These are phyloP conservation scores for Arizona elegans DNA, from an alignment of 2,113 vertebrate species.

Conservation along the genomic window DNA sequence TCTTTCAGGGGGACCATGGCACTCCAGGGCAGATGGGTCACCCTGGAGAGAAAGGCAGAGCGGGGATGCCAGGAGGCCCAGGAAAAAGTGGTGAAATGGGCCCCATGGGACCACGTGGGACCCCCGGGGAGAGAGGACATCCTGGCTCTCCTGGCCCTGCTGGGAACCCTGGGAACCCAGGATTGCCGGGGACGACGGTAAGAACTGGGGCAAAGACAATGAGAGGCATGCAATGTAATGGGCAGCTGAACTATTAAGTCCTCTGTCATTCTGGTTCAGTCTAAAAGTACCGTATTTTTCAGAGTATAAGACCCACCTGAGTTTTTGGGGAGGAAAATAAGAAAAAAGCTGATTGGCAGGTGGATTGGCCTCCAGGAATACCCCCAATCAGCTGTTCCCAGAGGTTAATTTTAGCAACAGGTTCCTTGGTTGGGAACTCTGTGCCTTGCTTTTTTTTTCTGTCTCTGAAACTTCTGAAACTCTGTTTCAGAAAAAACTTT, in stretches of 20 bases:
- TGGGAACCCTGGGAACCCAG: constrained; percentile 76
- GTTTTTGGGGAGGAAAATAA: too few species aligned
- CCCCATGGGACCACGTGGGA: constrained; percentile 79
- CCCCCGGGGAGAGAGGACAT: constrained; percentile 85
- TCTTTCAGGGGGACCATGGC: constrained; percentile 83
- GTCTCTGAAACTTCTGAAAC: too few species aligned
- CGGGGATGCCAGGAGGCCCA: constrained; percentile 81
- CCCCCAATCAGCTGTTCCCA: too few species aligned
- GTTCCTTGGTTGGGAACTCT: too few species aligned
- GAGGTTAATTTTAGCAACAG: too few species aligned
- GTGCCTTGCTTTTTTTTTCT: too few species aligned
- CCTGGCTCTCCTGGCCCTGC: constrained; percentile 74
- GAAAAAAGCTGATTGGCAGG: too few species aligned
- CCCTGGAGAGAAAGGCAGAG: constrained; percentile 87
- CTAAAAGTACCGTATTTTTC: too few species aligned
- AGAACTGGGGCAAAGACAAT: constrained; percentile 45
- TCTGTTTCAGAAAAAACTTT: too few species aligned
- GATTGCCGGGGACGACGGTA: constrained; percentile 85
- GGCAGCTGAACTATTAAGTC: background rate
- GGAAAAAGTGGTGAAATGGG: constrained; percentile 84
- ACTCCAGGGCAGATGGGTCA: constrained; percentile 77
- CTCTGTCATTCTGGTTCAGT: background rate
- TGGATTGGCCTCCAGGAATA: too few species aligned
- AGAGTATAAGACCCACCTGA: too few species aligned
- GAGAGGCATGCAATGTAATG: accelerated